Percentiles rank a stretch among this genome's conserved stretches.
Evolutionary conservation across 2,797 vertebrate species (phyloP).

Genomic region (Phaenicophaeus curvirostris): DNA sequence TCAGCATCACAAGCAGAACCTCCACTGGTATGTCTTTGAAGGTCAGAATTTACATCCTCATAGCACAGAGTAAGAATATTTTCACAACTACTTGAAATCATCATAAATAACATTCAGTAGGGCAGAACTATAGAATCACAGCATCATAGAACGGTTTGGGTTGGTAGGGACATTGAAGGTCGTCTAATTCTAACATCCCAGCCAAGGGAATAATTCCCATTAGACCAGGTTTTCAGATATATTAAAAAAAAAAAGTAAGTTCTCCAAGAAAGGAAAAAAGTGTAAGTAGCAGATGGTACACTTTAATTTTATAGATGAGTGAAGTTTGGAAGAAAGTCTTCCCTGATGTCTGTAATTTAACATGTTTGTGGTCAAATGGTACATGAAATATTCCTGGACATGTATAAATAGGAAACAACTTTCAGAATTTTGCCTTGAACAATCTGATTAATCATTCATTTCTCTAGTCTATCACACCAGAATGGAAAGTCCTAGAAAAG

Average conservation of each 20-base stretch:
- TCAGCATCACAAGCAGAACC: fast-evolving
- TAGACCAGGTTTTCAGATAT: background rate
- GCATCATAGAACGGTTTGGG: background rate
- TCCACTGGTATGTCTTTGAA: background rate
- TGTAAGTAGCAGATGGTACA: background rate
- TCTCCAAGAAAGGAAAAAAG: background rate
- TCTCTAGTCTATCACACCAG: background rate
- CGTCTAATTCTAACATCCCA: background rate
- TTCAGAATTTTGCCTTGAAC: background rate
- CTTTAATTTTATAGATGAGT: background rate
- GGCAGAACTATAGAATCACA: background rate
- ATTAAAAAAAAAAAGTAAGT: no score
- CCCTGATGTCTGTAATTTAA: background rate
- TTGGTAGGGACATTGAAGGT: background rate
- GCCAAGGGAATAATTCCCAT: fast-evolving
- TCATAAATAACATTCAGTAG: background rate
- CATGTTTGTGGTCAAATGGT: background rate
- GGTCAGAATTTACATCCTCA: background rate
- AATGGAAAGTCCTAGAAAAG: slow-evolving; percentile 65
- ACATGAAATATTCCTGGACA: background rate
- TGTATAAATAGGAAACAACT: background rate
- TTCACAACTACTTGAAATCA: background rate
- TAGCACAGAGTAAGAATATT: background rate
- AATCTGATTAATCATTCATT: slow-evolving; percentile 4
- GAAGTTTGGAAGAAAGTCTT: background rate